Conservation (phyloP, 2,113 vertebrate species). For the Megaleporinus macrocephalus region DNA sequence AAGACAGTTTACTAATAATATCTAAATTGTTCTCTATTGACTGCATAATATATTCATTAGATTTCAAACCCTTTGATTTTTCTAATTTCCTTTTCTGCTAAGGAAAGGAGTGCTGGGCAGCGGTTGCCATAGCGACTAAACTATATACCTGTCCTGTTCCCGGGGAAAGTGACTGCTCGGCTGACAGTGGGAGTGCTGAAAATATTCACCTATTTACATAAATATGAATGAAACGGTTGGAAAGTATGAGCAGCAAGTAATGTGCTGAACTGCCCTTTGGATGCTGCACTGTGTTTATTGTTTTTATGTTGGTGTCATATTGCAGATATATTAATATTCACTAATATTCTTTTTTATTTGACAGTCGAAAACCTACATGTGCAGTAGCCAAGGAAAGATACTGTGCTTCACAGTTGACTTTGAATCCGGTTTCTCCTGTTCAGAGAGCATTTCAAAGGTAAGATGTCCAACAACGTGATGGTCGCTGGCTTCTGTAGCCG, state of each 20-base stretch:
- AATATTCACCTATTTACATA: constrained; percentile 47
- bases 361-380: constrained; percentile 89
- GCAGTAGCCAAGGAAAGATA: constrained; percentile 86
- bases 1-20: constrained; percentile 43
- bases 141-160: constrained; percentile 44
- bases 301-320: constrained; percentile 22
- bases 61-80: constrained; percentile 41
- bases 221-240: constrained; percentile 34
- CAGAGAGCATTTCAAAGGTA: constrained; percentile 87
- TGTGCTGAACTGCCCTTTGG: constrained; percentile 2
- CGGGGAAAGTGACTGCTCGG: constrained; percentile 16
- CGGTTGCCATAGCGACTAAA: constrained; percentile 50
- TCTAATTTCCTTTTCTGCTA: constrained; percentile 43
- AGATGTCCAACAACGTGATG: constrained; percentile 48
- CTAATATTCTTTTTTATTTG: constrained; percentile 50
- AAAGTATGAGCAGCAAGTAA: constrained; percentile 26
- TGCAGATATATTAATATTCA: constrained; percentile 13
- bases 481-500: neutral
- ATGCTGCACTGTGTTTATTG: neutral
- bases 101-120: constrained; percentile 40
- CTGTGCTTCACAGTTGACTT: constrained; percentile 90
- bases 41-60: constrained; percentile 56
- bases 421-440: constrained; percentile 88
- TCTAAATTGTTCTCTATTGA: constrained; percentile 47
- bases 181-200: constrained; percentile 21